phyloP scores from a whole-genome alignment of 2,888 invertebrate genomes.

The Mesorhabditis belari region DNA sequence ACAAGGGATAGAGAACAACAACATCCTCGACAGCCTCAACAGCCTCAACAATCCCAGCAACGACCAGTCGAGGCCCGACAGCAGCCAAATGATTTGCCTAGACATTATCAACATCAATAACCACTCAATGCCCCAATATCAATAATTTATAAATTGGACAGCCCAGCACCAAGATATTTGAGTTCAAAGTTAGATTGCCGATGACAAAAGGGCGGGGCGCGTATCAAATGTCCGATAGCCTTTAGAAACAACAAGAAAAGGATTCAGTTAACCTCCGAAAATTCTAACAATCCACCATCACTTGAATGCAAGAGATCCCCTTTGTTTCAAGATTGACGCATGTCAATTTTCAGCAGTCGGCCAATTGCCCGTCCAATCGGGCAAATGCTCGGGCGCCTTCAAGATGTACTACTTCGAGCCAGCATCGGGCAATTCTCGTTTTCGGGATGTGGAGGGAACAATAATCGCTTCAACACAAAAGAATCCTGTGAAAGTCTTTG shows the following conservation, averaged over 20 bases:
- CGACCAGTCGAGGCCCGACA: neutral
- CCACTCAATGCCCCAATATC: neutral
- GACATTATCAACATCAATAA: neutral
- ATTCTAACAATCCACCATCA: too few relatives aligned
- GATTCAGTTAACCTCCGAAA: too few relatives aligned
- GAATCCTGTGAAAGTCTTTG: conserved; percentile 40
- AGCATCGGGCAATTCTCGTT: conserved; percentile 47
- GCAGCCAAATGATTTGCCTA: too few relatives aligned
- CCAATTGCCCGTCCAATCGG: conserved; percentile 41
- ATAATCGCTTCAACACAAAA: conserved; percentile 40
- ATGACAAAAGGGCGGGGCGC: too few relatives aligned
- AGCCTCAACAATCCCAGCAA: neutral
- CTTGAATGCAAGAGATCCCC: neutral
- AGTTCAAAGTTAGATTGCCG: too few relatives aligned
- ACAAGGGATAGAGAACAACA: neutral
- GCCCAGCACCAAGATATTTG: too few relatives aligned
- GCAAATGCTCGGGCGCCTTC: conserved; percentile 47
- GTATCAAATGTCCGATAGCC: too few relatives aligned
- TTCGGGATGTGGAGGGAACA: conserved; percentile 50
- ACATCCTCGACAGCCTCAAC: neutral
- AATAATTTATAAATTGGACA: too few relatives aligned
- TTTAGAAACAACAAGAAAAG: too few relatives aligned
- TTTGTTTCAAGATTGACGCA: too few relatives aligned
- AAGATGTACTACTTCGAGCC: conserved; percentile 46
- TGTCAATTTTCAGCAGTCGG: conserved; percentile 19